These are phyloP conservation scores for Phylloscopus trochilus DNA, from an alignment of 2,113 vertebrate species.

Conservation along the genomic window DNA sequence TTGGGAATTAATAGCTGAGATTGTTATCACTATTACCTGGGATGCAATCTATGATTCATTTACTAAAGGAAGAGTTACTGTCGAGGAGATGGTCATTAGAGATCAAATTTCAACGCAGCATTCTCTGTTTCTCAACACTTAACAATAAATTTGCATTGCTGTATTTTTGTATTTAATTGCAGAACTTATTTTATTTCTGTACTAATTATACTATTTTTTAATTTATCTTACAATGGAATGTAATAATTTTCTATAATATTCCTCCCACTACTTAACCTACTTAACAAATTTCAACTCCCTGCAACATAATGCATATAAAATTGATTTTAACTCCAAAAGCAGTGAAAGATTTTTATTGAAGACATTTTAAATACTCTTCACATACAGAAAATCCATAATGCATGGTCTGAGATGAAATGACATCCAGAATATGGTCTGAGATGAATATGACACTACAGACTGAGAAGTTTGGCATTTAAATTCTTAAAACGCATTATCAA, in stretches of 20 bases:
- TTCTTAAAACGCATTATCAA: conserved; percentile 33
- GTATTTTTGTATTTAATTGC: neutral
- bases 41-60: neutral
- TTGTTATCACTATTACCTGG: neutral
- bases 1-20: neutral
- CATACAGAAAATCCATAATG: conserved; percentile 37
- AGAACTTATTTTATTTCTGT: neutral
- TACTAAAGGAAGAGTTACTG: neutral
- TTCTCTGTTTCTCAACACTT: neutral
- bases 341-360: conserved; percentile 26
- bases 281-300: conserved; percentile 13
- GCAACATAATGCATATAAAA: conserved; percentile 11
- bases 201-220: neutral
- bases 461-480: conserved; percentile 9
- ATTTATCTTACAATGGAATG: neutral
- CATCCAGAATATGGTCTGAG: neutral
- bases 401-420: conserved; percentile 17
- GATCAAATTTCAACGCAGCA: neutral
- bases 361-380: conserved; percentile 18
- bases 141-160: neutral
- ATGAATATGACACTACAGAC: conserved; percentile 4
- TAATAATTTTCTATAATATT: conserved; percentile 8
- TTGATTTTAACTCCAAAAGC: conserved; percentile 47
- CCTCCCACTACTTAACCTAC: conserved; percentile 35
- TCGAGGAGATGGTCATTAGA: neutral